These are phyloP conservation scores for Busseola fusca DNA, from an alignment of 2,888 invertebrate species.

Conservation along the genomic window DNA sequence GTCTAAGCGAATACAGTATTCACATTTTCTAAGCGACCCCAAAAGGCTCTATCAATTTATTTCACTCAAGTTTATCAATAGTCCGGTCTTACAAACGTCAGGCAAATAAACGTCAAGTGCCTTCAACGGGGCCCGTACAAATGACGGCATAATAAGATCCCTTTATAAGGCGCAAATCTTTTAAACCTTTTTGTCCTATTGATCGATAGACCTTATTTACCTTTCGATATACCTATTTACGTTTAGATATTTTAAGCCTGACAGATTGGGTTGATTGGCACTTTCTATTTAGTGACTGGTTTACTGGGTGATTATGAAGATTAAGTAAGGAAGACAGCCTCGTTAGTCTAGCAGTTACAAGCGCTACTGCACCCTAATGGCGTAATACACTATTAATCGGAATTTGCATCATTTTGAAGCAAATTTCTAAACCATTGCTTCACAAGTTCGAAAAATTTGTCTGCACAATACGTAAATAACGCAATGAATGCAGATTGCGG, in stretches of 20 bases:
- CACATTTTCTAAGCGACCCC: slow-evolving; percentile 8
- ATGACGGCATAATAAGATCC: slow-evolving; percentile 45
- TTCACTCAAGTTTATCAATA: slow-evolving; percentile 33
- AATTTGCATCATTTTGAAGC: too few relatives aligned
- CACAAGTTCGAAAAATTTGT: too few relatives aligned
- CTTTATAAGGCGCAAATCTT: slow-evolving; percentile 45
- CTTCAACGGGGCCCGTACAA: slow-evolving; percentile 34
- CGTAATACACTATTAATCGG: too few relatives aligned
- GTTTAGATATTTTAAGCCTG: slow-evolving; percentile 44
- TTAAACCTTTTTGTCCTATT: slow-evolving; percentile 31
- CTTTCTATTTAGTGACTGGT: too few relatives aligned
- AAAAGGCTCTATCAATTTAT: slow-evolving; percentile 25
- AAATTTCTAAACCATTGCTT: too few relatives aligned
- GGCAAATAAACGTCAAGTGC: slow-evolving; percentile 33
- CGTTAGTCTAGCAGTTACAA: too few relatives aligned
- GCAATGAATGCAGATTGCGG: too few relatives aligned
- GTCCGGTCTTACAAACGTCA: slow-evolving; percentile 24
- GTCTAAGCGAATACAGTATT: neutral
- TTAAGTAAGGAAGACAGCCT: too few relatives aligned
- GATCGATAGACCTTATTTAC: slow-evolving; percentile 51
- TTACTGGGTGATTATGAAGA: too few relatives aligned
- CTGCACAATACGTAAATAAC: too few relatives aligned
- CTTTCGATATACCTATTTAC: slow-evolving; percentile 31
- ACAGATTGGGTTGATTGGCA: slow-evolving; percentile 34
- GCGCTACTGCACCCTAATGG: too few relatives aligned